phyloP scores from a whole-genome alignment of 2,113 vertebrate genomes.

The Ochotona curzoniae region DNA sequence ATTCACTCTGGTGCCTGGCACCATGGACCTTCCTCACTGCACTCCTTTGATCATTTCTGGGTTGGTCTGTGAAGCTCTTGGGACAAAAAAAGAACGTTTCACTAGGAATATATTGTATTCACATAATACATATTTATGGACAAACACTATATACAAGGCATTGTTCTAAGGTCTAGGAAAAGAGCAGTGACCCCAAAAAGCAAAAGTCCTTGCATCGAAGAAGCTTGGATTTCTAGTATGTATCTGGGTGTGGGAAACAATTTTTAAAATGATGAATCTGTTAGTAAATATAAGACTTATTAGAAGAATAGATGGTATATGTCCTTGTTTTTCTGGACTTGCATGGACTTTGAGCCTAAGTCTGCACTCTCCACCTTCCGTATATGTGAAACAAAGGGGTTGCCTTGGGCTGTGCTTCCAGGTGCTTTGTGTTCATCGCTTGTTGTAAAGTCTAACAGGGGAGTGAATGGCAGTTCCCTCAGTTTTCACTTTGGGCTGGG shows the following conservation, averaged over 20 bases:
- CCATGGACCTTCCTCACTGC: background rate
- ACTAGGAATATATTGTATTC: background rate
- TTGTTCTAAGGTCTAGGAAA: background rate
- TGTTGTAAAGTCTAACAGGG: background rate
- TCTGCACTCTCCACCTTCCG: background rate
- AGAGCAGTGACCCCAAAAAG: background rate
- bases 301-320: background rate
- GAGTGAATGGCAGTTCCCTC: background rate
- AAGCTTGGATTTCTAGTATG: background rate
- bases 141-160: background rate
- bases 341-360: background rate
- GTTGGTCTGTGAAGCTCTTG: background rate
- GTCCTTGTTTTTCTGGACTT: background rate
- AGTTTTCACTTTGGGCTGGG: background rate
- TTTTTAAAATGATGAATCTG: background rate
- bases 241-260: fast-evolving
- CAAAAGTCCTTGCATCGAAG: background rate
- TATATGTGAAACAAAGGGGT: background rate
- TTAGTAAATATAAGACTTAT: background rate
- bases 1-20: background rate
- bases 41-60: background rate
- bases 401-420: background rate
- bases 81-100: background rate
- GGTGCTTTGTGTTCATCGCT: background rate
- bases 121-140: background rate